Base-by-base conservation (phyloP, 1,140 invertebrate genomes). In the Archivesica marissinica region DNA sequence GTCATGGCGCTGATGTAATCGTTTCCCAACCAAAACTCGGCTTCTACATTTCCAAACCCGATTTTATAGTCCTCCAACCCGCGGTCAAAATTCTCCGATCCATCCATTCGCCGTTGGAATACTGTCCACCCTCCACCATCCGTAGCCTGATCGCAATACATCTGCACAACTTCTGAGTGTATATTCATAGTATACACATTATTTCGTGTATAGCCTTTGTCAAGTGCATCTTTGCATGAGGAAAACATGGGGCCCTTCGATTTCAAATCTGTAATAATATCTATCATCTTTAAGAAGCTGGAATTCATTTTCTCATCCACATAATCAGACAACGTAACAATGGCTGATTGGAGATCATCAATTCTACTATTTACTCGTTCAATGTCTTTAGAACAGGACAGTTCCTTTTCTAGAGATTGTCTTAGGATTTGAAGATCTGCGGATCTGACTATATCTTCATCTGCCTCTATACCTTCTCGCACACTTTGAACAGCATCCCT, bases 21-120 rank as follows among this genome's bases (percentile, higher is more conserved):
- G 75, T 88, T 87, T 0, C 93, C 94, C 0, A 93, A 50, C 94
- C 94, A 94, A 80, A 89, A 93, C 47, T 93, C 91, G 0, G 94
- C 95, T 1, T 95, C 95, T 87, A 97, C 96, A 93, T 98, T 97
- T 2, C 98, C 98, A 92, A 99, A 99, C 15, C 98, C 98, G 89
- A 97, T 97, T 93, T 98, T 98, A 92, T 99, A 99, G 90, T 98
- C 97, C 17, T 96, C 95, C 97, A 97, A 99, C 92, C 98, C 97
- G 9, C 97, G 94, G 92, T 98, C 97, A 94, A 99, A 99, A 92
- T 97, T 98, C 7, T 89, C 86, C 6, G 85, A 95, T 15, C 97
- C 97, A 89, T 98, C 97, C 87, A 95, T 95, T 17, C 97, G 95
- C 13, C 96, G 95, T 88, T 98, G 97, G 15, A 98, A 94, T 0